phyloP scores from a whole-genome alignment of 2,888 invertebrate species.

The Coleophora deauratella region DNA sequence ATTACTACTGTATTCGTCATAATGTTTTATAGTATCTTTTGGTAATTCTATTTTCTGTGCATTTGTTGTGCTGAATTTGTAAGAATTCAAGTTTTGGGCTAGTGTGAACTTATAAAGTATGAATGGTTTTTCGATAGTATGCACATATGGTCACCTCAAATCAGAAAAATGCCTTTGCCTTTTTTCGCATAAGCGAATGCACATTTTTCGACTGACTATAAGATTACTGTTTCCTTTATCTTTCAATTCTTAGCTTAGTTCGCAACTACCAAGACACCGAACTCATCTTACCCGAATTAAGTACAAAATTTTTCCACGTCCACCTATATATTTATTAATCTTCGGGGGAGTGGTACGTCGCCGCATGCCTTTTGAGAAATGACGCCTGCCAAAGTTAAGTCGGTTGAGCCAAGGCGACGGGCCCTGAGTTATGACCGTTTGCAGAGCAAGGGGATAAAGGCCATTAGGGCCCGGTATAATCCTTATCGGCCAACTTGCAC shows the following conservation, averaged over 20 bases:
- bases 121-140: no score
- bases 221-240: no score
- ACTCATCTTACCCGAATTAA: conserved; percentile 63
- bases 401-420: conserved; percentile 68
- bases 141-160: background rate
- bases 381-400: conserved; percentile 74
- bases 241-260: background rate
- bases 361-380: conserved; percentile 72
- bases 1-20: no score
- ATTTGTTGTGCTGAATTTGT: no score
- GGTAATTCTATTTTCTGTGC: no score
- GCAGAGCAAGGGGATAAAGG: conserved; percentile 68
- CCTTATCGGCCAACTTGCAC: conserved; percentile 73
- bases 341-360: conserved; percentile 53
- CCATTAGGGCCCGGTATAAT: conserved; percentile 68
- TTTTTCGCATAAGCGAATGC: no score
- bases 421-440: conserved; percentile 68
- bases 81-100: no score
- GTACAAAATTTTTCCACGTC: conserved; percentile 70
- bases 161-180: no score
- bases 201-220: no score
- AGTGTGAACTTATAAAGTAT: no score
- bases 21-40: no score
- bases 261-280: conserved; percentile 33
- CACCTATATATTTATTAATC: conserved; percentile 71